Evolutionary conservation across 2,888 invertebrate genomes (phyloP).

Genomic region (Gibbula magus): DNA sequence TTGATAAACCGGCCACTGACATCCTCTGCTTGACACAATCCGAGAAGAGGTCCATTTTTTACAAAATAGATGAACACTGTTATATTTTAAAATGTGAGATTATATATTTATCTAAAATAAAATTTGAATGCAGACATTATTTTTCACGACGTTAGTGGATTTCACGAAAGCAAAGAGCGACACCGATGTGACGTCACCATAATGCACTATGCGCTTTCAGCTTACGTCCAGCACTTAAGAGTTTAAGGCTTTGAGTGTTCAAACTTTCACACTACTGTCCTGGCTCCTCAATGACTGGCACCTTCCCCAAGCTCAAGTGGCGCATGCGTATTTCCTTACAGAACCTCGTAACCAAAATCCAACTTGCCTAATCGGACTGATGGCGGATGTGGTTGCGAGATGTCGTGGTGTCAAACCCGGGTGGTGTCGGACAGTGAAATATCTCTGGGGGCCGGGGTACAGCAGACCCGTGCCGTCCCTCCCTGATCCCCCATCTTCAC

Average conservation of each 20-base stretch:
- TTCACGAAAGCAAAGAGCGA: no score
- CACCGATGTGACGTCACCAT: no score
- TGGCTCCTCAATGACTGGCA: background rate
- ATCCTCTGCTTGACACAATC: no score
- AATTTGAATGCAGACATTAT: no score
- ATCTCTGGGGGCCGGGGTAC: background rate
- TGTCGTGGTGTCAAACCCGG: background rate
- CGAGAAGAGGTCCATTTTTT: no score
- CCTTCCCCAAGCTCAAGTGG: background rate
- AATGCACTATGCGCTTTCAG: no score
- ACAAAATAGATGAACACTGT: no score
- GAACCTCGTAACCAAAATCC: background rate
- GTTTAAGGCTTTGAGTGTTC: conserved; percentile 3
- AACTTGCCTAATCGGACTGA: background rate
- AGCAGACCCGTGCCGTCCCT: background rate
- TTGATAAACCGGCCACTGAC: no score
- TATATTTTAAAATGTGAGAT: no score
- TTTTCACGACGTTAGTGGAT: no score
- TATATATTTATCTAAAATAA: no score
- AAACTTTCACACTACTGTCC: background rate
- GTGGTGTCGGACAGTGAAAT: background rate
- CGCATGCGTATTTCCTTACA: conserved; percentile 1
- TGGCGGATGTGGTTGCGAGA: background rate
- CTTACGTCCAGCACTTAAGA: background rate
- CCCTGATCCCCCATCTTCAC: background rate